Evolutionary conservation across 2,113 vertebrate genomes (phyloP).

Genomic region (Melanerpes aurifrons): DNA sequence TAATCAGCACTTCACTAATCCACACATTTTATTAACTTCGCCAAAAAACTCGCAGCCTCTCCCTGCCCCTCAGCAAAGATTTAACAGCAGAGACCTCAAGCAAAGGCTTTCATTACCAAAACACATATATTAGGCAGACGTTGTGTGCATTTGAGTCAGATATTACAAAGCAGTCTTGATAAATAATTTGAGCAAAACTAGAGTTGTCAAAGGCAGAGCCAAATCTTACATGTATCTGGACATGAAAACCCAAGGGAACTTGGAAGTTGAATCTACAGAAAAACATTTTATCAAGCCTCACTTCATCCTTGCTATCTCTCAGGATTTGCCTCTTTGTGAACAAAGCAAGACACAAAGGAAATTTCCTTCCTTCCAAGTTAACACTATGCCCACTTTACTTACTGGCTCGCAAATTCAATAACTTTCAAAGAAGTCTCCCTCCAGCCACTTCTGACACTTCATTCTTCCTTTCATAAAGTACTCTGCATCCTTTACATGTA

Average conservation of each 20-base stretch:
- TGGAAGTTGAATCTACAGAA: not conserved
- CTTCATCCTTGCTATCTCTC: constrained; percentile 35
- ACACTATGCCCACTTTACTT: not conserved
- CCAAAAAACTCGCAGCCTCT: constrained; percentile 56
- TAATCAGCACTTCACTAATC: constrained; percentile 70
- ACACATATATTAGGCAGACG: not conserved
- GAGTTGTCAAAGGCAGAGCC: not conserved
- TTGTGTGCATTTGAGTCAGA: not conserved
- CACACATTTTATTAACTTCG: constrained; percentile 66
- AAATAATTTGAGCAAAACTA: constrained; percentile 52
- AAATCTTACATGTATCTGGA: not conserved
- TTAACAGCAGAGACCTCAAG: constrained; percentile 61
- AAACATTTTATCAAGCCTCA: constrained; percentile 34
- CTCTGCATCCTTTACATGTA: not conserved
- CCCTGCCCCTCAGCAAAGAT: constrained; percentile 62
- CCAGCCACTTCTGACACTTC: constrained; percentile 33
- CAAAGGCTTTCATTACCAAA: constrained; percentile 36
- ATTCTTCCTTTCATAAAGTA: constrained; percentile 32
- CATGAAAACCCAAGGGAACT: constrained; percentile 22
- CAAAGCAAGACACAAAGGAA: not conserved
- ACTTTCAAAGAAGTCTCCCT: constrained; percentile 16
- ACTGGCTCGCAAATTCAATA: not conserved
- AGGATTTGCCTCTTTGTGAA: not conserved
- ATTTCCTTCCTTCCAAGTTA: constrained; percentile 5
- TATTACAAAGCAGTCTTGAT: constrained; percentile 45